Percentiles rank a stretch among this genome's conserved stretches.
Conservation (phyloP, 2,888 invertebrate genomes). For the Campaea margaritaria region DNA sequence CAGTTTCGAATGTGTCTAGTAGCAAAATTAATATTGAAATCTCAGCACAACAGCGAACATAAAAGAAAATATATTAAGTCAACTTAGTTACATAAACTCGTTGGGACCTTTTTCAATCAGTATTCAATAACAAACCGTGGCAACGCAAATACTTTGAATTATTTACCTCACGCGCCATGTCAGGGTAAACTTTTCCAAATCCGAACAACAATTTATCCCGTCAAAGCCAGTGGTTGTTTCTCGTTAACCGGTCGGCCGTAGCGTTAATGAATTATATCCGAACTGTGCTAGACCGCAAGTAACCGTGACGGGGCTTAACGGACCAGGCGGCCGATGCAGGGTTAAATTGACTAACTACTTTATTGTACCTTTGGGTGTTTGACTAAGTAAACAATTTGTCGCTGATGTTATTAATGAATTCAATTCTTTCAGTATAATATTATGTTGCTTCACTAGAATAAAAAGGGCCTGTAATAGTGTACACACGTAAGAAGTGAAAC, state of each 20-base stretch:
- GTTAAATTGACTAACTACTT: slow-evolving; percentile 43
- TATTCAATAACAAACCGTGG: slow-evolving; percentile 17
- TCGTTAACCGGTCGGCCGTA: slow-evolving; percentile 37
- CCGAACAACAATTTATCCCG: slow-evolving; percentile 43
- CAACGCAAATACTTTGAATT: slow-evolving; percentile 15
- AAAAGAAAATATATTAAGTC: slow-evolving; percentile 14
- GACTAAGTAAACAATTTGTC: background rate
- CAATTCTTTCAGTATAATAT: background rate
- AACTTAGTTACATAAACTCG: slow-evolving; percentile 8
- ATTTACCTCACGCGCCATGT: slow-evolving; percentile 30
- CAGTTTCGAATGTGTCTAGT: too few relatives aligned
- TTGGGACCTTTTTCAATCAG: slow-evolving; percentile 18
- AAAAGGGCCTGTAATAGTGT: too few relatives aligned
- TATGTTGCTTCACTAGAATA: too few relatives aligned
- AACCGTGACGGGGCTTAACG: slow-evolving; percentile 45
- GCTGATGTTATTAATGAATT: background rate
- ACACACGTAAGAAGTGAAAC: too few relatives aligned
- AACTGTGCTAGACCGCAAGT: slow-evolving; percentile 51
- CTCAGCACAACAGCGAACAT: background rate
- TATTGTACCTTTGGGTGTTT: slow-evolving; percentile 23
- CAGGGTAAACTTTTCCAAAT: slow-evolving; percentile 37
- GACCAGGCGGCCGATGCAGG: slow-evolving; percentile 27
- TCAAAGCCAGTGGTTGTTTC: slow-evolving; percentile 44
- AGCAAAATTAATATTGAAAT: background rate
- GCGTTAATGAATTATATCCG: slow-evolving; percentile 49